Evolutionary conservation across 2,888 invertebrate species (phyloP), one percentile per base, ranked within the genome.

Genomic region (Salticus scenicus): DNA sequence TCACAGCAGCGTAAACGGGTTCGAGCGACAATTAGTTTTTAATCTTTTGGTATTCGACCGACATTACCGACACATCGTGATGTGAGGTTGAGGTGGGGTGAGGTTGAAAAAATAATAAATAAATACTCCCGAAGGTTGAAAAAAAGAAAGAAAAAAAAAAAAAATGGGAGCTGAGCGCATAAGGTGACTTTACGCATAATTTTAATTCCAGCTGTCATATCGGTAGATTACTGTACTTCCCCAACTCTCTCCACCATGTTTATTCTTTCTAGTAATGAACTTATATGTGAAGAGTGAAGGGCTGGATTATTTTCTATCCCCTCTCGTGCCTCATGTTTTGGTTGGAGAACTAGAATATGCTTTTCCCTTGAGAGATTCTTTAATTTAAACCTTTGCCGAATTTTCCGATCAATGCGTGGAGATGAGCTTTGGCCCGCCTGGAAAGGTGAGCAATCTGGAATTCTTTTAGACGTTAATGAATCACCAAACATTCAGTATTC

Each of bases 171-270:
- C 74, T 79, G 84, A 78, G 74, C 84, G 74, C 47, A 64, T 78
- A 84, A 85, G 84, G 84, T 85, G 84, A 85, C 84, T 70, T 78
- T 85, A 75, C 78, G 77, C 74, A 74, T 79, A 85, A 85, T 85
- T 85, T 85, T 85, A 85, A 85, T 85, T 85, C 79, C 84, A 79
- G 84, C 84, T 85, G 84, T 85, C 84, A 85, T 85, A 74, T 79
- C 78, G 69, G 79, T 78, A 79, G 84, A 85, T 85, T 85, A 85
- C 84, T 74, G 69, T 57, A 63, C n/a, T 73, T 47, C 78, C 73
- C 37, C 63, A 42, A 42, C 42, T 33, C 72, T 24, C 24, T 42
- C 28, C 17, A 28, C 57, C 69, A 37, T 37, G 42, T 74, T 64
- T 74, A 57, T 83, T 71, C 33, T 33, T 51, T 30, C 64, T 73